Percentiles rank a stretch among this genome's conserved stretches.
Conservation (phyloP, 2,888 invertebrate species). For the Melanostoma scalare region DNA sequence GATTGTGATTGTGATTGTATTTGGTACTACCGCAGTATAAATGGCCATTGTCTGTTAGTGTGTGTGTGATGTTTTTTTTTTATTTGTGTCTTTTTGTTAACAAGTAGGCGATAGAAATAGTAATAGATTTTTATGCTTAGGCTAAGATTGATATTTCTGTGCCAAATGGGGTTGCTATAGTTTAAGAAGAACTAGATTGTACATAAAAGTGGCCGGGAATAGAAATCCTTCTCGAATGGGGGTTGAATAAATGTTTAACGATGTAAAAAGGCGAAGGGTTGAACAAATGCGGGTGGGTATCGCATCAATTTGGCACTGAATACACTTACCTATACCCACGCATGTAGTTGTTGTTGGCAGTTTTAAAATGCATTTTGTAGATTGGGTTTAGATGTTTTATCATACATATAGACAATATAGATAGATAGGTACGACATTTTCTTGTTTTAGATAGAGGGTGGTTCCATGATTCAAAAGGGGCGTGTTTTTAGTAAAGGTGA, state of each 20-base stretch:
- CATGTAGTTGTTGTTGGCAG: slow-evolving; percentile 25
- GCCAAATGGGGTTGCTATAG: slow-evolving; percentile 57
- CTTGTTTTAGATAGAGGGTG: slow-evolving; percentile 3
- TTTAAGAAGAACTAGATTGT: slow-evolving; percentile 37
- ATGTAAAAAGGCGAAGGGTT: neutral
- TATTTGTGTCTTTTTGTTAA: slow-evolving; percentile 46
- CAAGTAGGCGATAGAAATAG: slow-evolving; percentile 72
- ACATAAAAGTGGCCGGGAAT: slow-evolving; percentile 3
- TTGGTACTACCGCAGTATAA: slow-evolving; percentile 32
- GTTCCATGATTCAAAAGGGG: slow-evolving; percentile 14
- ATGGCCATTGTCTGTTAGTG: slow-evolving; percentile 20
- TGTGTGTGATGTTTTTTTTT: slow-evolving; percentile 14
- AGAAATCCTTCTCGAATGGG: neutral
- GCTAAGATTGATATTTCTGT: slow-evolving; percentile 68
- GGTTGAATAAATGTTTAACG: slow-evolving; percentile 24
- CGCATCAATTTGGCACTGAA: slow-evolving; percentile 41
- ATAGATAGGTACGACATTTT: too few species aligned
- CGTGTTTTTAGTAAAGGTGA: slow-evolving; percentile 17
- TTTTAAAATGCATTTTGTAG: slow-evolving; percentile 31
- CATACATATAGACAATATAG: too few species aligned
- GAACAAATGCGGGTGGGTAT: slow-evolving; percentile 24
- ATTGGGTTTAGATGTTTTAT: slow-evolving; percentile 20
- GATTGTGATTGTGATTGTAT: slow-evolving; percentile 34
- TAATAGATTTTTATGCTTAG: slow-evolving; percentile 69
- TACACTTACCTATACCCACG: slow-evolving; percentile 12